Evolutionary conservation across 2,797 vertebrate genomes (phyloP).

Genomic region (Xiphorhynchus erythropygius): DNA sequence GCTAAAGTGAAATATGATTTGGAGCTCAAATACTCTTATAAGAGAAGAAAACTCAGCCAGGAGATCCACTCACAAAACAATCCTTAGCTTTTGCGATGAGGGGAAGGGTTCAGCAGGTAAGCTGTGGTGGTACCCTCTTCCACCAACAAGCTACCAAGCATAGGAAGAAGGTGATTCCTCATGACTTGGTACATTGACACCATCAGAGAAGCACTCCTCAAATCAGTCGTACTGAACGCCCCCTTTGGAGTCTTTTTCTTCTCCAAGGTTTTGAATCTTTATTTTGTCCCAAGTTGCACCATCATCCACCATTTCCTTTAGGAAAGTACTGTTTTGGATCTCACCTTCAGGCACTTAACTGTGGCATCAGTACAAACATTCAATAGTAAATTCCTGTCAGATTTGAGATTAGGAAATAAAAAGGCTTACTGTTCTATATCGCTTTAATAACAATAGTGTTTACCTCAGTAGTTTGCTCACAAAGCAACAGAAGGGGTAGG

Average conservation of each 20-base stretch:
- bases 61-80: not conserved
- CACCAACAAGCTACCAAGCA: fast-evolving
- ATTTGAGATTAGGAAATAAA: not conserved
- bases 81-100: not conserved
- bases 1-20: not conserved
- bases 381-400: not conserved
- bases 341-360: not conserved
- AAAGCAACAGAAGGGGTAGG: not conserved
- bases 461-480: not conserved
- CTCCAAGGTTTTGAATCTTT: not conserved
- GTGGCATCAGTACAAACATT: not conserved
- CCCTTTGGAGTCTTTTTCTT: not conserved
- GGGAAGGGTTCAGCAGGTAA: not conserved
- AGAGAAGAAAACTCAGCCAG: not conserved
- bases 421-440: fast-evolving
- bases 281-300: not conserved
- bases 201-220: not conserved
- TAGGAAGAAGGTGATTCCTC: not conserved
- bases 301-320: not conserved
- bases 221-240: fast-evolving
- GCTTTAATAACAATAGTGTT: not conserved
- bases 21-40: not conserved
- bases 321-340: not conserved
- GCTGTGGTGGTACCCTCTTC: not conserved
- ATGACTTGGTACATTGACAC: fast-evolving